Evolutionary conservation across 2,888 invertebrate species (phyloP), one percentile per base, ranked within the genome.

Genomic region (Agonopterix arenella): DNA sequence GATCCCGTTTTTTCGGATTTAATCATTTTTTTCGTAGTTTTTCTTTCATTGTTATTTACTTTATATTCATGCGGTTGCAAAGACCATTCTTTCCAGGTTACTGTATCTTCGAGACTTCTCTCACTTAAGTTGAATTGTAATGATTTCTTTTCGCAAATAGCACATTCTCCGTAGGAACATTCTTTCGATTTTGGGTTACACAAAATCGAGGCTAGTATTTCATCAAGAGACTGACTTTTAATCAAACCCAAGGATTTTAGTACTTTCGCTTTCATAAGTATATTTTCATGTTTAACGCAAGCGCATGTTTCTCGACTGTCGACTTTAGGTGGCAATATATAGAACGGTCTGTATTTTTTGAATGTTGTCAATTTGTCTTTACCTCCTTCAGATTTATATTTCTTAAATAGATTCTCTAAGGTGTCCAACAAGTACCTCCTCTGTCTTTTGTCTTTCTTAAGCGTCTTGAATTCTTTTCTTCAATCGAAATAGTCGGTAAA

Each of bases 311-410:
- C 48, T 38, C 53, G 43, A 8, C 55, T 50, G 44, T 40, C 42
- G 40, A 56, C 43, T 54, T 52, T 59, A 44, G 61, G 59, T 41
- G 43, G 45, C 46, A 60, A 43, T 28, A 62, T 54, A 50, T 56
- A 60, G 45, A 60, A 60, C 16, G 60, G 59, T 47, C 56, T 56
- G 47, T 53, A 56, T 37, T 52, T 51, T 52, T 50, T 53, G 52
- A 62, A 61, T 44, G 55, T 56, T 40, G 50, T 36, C n/a, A n/a
- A n/a, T n/a, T n/a, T n/a, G n/a, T n/a, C n/a, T n/a, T n/a, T n/a
- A n/a, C n/a, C n/a, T n/a, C n/a, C n/a, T n/a, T 13, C 13, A 13
- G 13, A 13, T 13, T 13, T 13, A 13, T 13, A 13, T 13, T 13
- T 13, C 13, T 13, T 13, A 13, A 13, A 13, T 13, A 13, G 13